Base-by-base conservation (phyloP, 2,888 invertebrate species). In the Chrysolina haemoptera region DNA sequence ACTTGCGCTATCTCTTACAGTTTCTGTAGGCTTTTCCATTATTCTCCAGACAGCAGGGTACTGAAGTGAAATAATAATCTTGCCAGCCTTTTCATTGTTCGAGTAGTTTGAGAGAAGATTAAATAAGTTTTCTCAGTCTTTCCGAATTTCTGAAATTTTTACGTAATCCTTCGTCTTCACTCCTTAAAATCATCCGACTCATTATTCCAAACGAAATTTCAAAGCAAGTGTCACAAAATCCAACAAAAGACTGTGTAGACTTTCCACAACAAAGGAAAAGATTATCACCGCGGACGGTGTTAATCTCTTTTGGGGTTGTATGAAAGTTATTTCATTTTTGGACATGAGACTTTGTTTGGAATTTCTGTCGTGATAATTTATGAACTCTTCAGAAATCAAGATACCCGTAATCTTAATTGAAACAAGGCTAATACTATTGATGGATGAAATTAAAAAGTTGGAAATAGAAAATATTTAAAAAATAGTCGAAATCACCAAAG, bases 271-370 rank as follows among this genome's bases (percentile, higher is more conserved):
- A 68, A 72, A 68, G 63, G 27, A 48, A 63, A 16, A 72, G 72
- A 68, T 72, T 72, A 72, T 72, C 41, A 68, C 68, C 62, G 62
- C 62, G 22, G 62, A 62, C 46, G 46, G 62, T 66, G 66, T 50
- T 41, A 68, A 72, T 68, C 43, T 48, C 48, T 46, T 48, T 27
- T 16, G 41, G 35, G 46, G 18, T 71, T 71, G 27, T 65, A 48
- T 66, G 55, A 46, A 66, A 59, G 59, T 43, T 68, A 41, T 12
- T 27, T 70, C 18, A 11, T 20, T 53, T 53, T 35, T 27, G 50
- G 40, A 62, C 20, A 66, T 48, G 66, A 66, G 16, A 62, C 43
- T 66, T 14, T 48, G 41, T 53, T 53, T 53, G 59, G 53, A 22
- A 63, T 72, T 63, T 35, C 18, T 27, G n/a, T 20, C 14, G 41